Base-by-base conservation (phyloP, 53 echinoderm and acorn worm species). In the Astropecten irregularis region DNA sequence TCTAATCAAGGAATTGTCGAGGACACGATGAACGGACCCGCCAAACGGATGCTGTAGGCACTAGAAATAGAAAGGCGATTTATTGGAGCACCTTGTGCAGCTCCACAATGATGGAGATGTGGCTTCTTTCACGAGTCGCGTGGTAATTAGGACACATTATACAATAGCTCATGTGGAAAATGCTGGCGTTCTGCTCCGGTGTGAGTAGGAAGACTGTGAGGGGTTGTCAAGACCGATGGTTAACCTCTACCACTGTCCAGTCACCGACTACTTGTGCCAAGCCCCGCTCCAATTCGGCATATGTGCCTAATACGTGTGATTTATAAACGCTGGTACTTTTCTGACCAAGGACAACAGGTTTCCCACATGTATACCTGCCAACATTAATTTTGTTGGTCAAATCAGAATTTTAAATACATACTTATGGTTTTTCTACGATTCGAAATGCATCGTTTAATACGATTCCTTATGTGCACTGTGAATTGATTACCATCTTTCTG, bases 141-240 rank as follows among this genome's bases (percentile, higher is more conserved):
- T 61, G 79, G 46, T 47, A 60, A 62, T 62, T 79, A 79, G 46
- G 63, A 79, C 79, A 79, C 79, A 62, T 61, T 79, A 47, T 21
- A 79, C 79, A 79, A 79, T 79, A 79, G 79, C 48, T 48, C 20
- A 30, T 79, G 62, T 60, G 44, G 40, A 76, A 76, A 57, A 76
- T 37, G 29, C 37, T 73, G 20, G 26, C 14, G 36, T 37, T 73
- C 73, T 21, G 37, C 73, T 34, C 2, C 36, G 22, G 54, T 53
- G 73, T 19, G 54, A 52, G 52, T n/a, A n/a, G 37, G 32, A 64
- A 19, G 37, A 37, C 30, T 11, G 30, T 30, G 30, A 58, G 30
- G 59, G 29, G 9, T 33, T 64, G 64, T 40, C 1, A 11, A 13
- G 37, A 35, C 34, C 36, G 64, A 35, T 21, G 22, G 64, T 35